A percentile compares a stretch with the other conserved stretches of the same genome.
Evolutionary conservation across 2,888 invertebrate species (phyloP).

Genomic region (Drosophila algonquin): DNA sequence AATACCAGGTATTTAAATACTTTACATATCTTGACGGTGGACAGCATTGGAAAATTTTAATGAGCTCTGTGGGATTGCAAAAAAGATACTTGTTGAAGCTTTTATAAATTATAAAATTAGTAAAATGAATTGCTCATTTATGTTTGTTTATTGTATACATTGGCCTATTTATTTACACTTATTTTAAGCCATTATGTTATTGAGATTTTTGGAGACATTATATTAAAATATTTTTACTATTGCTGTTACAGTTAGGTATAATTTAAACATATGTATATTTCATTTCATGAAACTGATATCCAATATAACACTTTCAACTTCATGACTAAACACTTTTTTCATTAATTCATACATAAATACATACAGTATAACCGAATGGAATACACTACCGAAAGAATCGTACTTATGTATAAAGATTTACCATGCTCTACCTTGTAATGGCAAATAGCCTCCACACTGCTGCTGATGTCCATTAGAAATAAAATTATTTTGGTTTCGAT

Average conservation of each 20-base stretch:
- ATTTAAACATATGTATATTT: constrained; percentile 51
- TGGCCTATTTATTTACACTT: constrained; percentile 71
- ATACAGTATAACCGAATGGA: constrained; percentile 56
- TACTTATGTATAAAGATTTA: constrained; percentile 84
- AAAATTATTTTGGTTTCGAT: constrained; percentile 88
- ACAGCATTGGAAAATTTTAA: too few species aligned
- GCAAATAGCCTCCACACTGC: constrained; percentile 92
- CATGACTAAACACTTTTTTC: constrained; percentile 11
- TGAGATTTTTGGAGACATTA: constrained; percentile 43
- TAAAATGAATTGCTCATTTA: neutral
- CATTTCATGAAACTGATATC: constrained; percentile 58
- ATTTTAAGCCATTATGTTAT: constrained; percentile 33
- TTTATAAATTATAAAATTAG: neutral
- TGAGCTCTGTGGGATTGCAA: too few species aligned
- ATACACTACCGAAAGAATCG: constrained; percentile 56
- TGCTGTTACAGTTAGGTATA: constrained; percentile 32
- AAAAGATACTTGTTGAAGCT: neutral
- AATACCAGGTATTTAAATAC: too few species aligned
- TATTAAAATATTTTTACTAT: constrained; percentile 36
- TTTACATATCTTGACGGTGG: too few species aligned
- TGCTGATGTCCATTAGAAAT: constrained; percentile 89
- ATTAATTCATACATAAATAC: constrained; percentile 45
- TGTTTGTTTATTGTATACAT: constrained; percentile 69
- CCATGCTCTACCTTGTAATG: constrained; percentile 94
- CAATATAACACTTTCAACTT: constrained; percentile 27